These are phyloP conservation scores for Danaus plexippus DNA, from an alignment of 1,140 invertebrate genomes.

Conservation along the genomic window DNA sequence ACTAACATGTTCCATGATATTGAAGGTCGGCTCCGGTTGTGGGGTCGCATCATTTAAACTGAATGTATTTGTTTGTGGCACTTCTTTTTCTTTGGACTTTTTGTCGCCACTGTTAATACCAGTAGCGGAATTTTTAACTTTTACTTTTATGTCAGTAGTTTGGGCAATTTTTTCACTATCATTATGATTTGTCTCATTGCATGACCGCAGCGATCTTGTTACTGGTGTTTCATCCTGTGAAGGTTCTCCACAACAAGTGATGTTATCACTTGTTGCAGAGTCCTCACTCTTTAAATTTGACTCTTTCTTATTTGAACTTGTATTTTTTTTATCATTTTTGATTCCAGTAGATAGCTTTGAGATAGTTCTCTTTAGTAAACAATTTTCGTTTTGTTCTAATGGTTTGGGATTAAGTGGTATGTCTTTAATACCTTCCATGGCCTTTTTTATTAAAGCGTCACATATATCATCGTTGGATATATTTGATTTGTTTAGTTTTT, in stretches of 20 bases:
- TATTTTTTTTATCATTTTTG: no score
- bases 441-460: conserved; percentile 62
- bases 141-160: neutral
- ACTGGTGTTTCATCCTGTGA: neutral
- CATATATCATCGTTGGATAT: conserved; percentile 68
- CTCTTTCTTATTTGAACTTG: no score
- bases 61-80: conserved; percentile 18
- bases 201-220: conserved; percentile 3
- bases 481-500: conserved; percentile 59
- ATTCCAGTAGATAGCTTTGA: no score
- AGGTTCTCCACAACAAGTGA: neutral
- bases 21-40: conserved; percentile 22
- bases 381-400: neutral
- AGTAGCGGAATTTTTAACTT: neutral
- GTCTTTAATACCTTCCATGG: conserved; percentile 58
- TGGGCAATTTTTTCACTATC: conserved; percentile 3
- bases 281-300: no score
- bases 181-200: neutral
- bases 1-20: conserved; percentile 61
- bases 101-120: neutral
- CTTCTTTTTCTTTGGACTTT: conserved; percentile 5
- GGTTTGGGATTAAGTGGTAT: conserved; percentile 26
- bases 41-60: conserved; percentile 9
- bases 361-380: neutral
- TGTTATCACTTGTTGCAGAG: conserved; percentile 1